phyloP scores from a whole-genome alignment of 2,113 vertebrate genomes.

The Serinus canaria region DNA sequence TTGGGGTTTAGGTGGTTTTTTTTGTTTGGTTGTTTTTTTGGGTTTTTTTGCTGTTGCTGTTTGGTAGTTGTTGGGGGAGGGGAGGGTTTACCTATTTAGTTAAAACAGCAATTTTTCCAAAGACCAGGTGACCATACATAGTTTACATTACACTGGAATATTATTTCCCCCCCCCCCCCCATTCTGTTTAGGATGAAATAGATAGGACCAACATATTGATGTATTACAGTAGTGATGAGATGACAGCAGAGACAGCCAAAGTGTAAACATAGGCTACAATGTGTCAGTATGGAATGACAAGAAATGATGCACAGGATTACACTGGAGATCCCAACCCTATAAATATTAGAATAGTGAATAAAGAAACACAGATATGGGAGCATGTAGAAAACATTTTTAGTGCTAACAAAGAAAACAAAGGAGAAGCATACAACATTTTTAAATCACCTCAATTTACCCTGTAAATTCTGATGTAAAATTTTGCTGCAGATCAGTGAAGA shows the following conservation, averaged over 20 bases:
- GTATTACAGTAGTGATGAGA: not conserved
- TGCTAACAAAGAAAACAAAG: not conserved
- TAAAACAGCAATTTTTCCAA: not conserved
- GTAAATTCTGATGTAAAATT: not conserved
- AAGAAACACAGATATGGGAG: not conserved
- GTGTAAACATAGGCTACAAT: not conserved
- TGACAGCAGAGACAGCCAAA: not conserved
- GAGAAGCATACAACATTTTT: not conserved
- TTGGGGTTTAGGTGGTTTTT: not conserved
- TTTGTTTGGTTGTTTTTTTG: not conserved
- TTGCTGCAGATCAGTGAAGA: not conserved
- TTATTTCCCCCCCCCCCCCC: too few species aligned
- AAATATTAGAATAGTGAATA: not conserved
- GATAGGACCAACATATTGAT: not conserved
- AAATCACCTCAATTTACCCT: not conserved
- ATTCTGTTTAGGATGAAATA: not conserved
- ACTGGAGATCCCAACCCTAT: not conserved
- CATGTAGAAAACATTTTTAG: not conserved
- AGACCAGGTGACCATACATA: not conserved
- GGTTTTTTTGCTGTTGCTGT: not conserved
- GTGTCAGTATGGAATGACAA: not conserved
- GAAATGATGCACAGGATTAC: not conserved
- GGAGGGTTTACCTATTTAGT: not conserved
- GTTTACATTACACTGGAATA: not conserved
- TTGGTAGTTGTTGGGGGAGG: too few species aligned